These are phyloP conservation scores for Sinocyclocheilus maitianheensis DNA, from an alignment of 2,113 vertebrate genomes.

Conservation along the genomic window DNA sequence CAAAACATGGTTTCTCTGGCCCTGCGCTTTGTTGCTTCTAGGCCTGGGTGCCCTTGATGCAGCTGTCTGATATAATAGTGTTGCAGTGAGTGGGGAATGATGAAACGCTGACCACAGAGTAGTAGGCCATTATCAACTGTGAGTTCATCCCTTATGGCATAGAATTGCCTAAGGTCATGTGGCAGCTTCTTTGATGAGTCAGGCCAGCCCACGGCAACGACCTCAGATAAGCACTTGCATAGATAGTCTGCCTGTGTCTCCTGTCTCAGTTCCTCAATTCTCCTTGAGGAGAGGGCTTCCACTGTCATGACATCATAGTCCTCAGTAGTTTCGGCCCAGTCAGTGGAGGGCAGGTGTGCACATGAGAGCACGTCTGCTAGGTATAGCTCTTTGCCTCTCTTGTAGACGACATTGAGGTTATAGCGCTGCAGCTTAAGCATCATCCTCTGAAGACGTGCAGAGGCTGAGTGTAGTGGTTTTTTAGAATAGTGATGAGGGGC, in stretches of 20 bases:
- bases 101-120: not conserved
- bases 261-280: not conserved
- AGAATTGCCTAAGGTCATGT: not conserved
- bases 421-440: conserved; percentile 33
- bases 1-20: conserved; percentile 15
- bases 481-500: conserved; percentile 16
- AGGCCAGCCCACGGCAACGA: not conserved
- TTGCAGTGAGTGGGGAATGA: not conserved
- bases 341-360: conserved; percentile 13
- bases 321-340: not conserved
- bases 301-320: not conserved
- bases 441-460: conserved; percentile 7
- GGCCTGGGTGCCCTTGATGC: conserved; percentile 2
- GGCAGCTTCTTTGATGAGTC: not conserved
- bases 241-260: not conserved
- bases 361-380: conserved; percentile 8
- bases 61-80: not conserved
- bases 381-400: conserved; percentile 27
- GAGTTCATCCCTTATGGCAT: conserved; percentile 5
- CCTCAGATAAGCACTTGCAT: conserved; percentile 2
- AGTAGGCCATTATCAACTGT: conserved; percentile 8
- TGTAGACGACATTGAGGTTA: conserved; percentile 23
- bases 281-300: not conserved
- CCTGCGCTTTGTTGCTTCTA: conserved; percentile 24
- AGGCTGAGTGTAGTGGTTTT: not conserved